Evolutionary conservation across 1,140 invertebrate species (phyloP), one percentile per base, ranked within the genome.

Genomic region (Phocides pigmalion): DNA sequence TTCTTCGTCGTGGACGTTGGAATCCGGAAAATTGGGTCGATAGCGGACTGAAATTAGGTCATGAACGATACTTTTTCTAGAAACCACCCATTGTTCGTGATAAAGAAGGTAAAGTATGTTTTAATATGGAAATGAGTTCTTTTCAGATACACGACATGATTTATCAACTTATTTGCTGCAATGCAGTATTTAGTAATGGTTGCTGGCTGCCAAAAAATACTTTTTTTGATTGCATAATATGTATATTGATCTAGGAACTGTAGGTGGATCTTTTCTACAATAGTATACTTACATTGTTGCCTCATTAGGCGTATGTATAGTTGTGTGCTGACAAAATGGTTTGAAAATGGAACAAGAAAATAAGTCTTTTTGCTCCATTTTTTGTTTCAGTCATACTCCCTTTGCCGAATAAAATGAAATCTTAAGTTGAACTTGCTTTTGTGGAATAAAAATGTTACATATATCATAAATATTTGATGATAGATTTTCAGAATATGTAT

Each of bases 151-250:
- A 35, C n/a, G 4, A n/a, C 4, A n/a, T 2, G 1, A 3, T 2
- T 35, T 35, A n/a, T 28, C 25, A 4, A 28, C 11, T 35, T n/a
- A 2, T 35, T 1, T n/a, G 9, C 32, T 35, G 32, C 32, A 35
- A 12, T 51, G 49, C 28, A 37, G 28, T 51, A 15, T 19, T 11
- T 12, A n/a, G 14, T 28, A 44, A 3, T 28, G 25, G 2, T 28
- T 8, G 25, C 25, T 6, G 25, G 25, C 9, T 28, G 25, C 25
- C 25, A 28, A 28, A 28, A 28, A 28, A 8, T 28, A 8, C 4
- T 8, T 8, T 73, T 53, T 75, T 70, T 72, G 68, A 59, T 58
- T 71, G 65, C 41, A 66, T 67, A 47, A 65, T 22, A 32, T 53
- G 47, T 28, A 41, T 58, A 56, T 56, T 56, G 53, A 56, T 56